Base-by-base conservation (phyloP, 2,888 invertebrate species). In the Thysanoteuthis rhombus region DNA sequence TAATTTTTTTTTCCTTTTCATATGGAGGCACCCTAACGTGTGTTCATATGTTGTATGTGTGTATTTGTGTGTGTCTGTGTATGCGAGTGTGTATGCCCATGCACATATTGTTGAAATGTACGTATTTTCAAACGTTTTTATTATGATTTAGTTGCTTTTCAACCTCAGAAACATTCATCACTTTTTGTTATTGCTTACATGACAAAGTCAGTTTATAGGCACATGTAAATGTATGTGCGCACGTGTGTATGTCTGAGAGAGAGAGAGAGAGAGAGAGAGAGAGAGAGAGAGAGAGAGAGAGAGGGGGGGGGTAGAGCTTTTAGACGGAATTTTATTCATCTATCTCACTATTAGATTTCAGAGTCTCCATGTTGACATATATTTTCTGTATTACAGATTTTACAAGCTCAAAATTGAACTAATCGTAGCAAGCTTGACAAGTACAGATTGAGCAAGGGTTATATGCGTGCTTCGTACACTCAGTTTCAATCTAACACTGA, bases 161-260 rank as follows among this genome's bases (percentile, higher is more conserved):
- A 16, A 75, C n/a, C 16, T 12, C n/a, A 75, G 75, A n/a, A 75
- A 75, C 75, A 75, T 75, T 75, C n/a, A 75, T 75, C 75, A 75
- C n/a, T 75, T n/a, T n/a, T 75, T 75, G 75, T 75, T 75, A 75
- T 75, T 75, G n/a, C 75, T 75, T 75, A n/a, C n/a, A 75, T 75
- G n/a, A 75, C 75, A 75, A 75, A 75, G 75, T n/a, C 75, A 75
- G n/a, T n/a, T 75, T 1, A n/a, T 75, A n/a, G 36, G 4, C n/a
- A 75, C 75, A 19, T 75, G n/a, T n/a, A 75, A 75, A n/a, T 75
- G 12, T 6, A 8, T 42, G 42, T 75, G n/a, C 12, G 75, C 1
- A 2, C 36, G n/a, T 36, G 16, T n/a, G 75, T 75, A 1, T 16
- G 75, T 4, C 16, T 1, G 16, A n/a, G 16, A 16, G n/a, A 32